Evolutionary conservation across 2,797 vertebrate species (phyloP), one percentile per base, ranked within the genome.

Genomic region (Oceanodroma leucorhoa): DNA sequence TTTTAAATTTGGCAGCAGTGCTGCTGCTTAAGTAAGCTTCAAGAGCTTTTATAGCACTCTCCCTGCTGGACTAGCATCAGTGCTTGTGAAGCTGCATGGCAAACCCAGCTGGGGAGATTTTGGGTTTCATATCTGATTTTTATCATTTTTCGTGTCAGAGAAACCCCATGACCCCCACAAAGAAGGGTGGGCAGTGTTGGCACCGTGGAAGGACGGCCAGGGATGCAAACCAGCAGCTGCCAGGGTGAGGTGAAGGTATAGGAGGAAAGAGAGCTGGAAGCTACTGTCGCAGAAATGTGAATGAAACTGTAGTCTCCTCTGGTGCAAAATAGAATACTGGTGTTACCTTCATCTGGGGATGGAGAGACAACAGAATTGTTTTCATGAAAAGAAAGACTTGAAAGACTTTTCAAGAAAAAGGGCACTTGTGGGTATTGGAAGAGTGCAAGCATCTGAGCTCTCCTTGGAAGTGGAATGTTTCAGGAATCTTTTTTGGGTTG

Each of bases 191-290:
- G 34, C 45, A 58, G 26, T 21, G 27, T 17, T 90, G 54, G 70
- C 19, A 26, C 29, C 2, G 0, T 29, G 55, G 58, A 36, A 41
- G 12, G 20, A 36, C 2, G 1, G 30, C 34, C 58, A 43, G 8
- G 34, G 53, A 50, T 77, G 53, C 55, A 61, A 54, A n/a, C 6
- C 24, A 16, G 48, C 14, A 80, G 79, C 57, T 83, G 19, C 32
- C 41, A 54, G 54, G 64, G 17, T 60, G 22, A 81, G 34, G 20
- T 27, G 61, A 53, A 64, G 27, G 24, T 71, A 6, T 2, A 11
- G 23, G 61, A 92, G 51, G 48, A 79, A 46, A 77, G 58, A 40
- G 72, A 83, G 34, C 8, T 88, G 58, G 57, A 86, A 75, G 61
- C 22, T 83, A 1, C 55, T 57, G 26, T 30, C 1, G 2, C 22